These are phyloP conservation scores for Pollenia angustigena DNA, from an alignment of 2,888 invertebrate species.

Conservation along the genomic window DNA sequence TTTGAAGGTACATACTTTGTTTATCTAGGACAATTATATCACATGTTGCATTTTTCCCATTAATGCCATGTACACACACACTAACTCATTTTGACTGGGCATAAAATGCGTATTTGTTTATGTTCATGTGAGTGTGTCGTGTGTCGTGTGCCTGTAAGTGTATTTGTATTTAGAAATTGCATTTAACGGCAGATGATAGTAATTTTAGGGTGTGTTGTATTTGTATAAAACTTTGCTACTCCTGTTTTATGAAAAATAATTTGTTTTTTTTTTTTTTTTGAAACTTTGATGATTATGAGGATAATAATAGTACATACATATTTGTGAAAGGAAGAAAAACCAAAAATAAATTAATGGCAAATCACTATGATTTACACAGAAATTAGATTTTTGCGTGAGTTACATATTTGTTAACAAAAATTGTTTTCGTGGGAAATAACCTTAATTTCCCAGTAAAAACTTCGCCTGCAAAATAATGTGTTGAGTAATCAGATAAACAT, in stretches of 20 bases:
- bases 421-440: too few species aligned
- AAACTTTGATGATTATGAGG: neutral
- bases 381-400: too few species aligned
- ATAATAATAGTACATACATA: neutral
- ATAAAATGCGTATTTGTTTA: neutral
- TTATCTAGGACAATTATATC: slow-evolving; percentile 82
- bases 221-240: slow-evolving; percentile 12
- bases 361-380: neutral
- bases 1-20: slow-evolving; percentile 39
- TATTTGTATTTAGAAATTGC: slow-evolving; percentile 33
- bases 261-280: neutral
- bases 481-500: too few species aligned
- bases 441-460: too few species aligned
- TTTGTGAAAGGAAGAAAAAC: too few species aligned
- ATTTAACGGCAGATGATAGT: slow-evolving; percentile 25
- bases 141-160: neutral
- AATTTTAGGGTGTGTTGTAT: slow-evolving; percentile 30
- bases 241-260: neutral
- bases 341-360: slow-evolving; percentile 12
- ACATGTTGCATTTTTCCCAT: slow-evolving; percentile 80
- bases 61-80: slow-evolving; percentile 41
- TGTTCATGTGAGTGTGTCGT: neutral
- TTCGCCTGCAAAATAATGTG: too few species aligned
- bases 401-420: too few species aligned
- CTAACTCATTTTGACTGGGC: slow-evolving; percentile 2